A percentile compares a stretch with the other conserved stretches of the same genome.
Evolutionary conservation across 2,797 vertebrate genomes (phyloP).

Genomic region (Clarias fuscus): DNA sequence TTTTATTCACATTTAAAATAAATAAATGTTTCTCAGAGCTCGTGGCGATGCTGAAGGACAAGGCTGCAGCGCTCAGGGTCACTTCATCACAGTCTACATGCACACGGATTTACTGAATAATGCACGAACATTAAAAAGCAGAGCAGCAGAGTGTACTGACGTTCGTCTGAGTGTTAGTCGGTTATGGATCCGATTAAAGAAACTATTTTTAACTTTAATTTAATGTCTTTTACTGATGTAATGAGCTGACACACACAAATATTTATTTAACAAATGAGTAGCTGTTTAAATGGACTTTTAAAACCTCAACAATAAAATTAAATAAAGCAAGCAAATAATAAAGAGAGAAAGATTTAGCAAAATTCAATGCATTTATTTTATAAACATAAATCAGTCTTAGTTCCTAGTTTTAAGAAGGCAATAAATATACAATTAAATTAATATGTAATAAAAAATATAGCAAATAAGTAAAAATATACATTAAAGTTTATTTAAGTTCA

Average conservation of each 20-base stretch:
- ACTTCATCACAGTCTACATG: neutral
- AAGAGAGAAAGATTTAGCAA: neutral
- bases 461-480: neutral
- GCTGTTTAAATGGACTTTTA: neutral
- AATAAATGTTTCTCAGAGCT: neutral
- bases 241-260: neutral
- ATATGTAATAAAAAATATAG: neutral
- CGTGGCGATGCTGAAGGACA: neutral
- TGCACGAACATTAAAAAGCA: neutral
- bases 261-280: neutral
- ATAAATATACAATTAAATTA: neutral
- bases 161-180: too few species aligned
- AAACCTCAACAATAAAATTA: neutral
- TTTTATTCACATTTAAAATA: neutral
- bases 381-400: neutral
- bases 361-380: neutral
- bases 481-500: too few species aligned
- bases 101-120: neutral
- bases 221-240: too few species aligned
- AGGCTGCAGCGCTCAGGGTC: neutral
- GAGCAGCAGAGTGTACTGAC: neutral
- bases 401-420: neutral
- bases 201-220: too few species aligned
- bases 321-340: neutral
- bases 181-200: too few species aligned